These are phyloP conservation scores for Pterostichus niger DNA, from an alignment of 2,888 invertebrate species.

Conservation along the genomic window DNA sequence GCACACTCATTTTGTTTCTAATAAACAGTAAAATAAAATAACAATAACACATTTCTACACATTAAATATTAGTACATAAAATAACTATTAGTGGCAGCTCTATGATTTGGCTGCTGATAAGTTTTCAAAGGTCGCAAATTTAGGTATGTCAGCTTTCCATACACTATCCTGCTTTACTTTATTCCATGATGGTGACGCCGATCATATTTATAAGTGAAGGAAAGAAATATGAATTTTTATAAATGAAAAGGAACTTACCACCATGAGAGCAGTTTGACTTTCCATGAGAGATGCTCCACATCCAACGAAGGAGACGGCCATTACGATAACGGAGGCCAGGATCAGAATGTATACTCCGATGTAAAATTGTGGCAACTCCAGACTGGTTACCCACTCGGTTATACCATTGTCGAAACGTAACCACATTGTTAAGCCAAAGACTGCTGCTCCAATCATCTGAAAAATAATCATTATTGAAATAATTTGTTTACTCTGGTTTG, in stretches of 20 bases:
- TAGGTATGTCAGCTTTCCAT: too few relatives aligned
- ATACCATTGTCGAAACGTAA: constrained; percentile 89
- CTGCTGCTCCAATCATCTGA: constrained; percentile 87
- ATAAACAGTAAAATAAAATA: too few relatives aligned
- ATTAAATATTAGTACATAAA: too few relatives aligned
- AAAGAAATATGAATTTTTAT: too few relatives aligned
- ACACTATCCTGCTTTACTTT: too few relatives aligned
- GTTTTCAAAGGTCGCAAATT: too few relatives aligned
- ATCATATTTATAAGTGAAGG: too few relatives aligned
- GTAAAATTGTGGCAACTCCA: constrained; percentile 88
- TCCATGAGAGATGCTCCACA: constrained; percentile 91
- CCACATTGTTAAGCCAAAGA: constrained; percentile 91
- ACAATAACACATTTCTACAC: too few relatives aligned
- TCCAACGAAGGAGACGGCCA: constrained; percentile 89
- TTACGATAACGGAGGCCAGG: constrained; percentile 84
- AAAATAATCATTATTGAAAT: constrained; percentile 71
- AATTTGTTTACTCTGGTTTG: not conserved
- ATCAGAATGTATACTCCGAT: constrained; percentile 91
- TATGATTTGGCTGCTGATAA: too few relatives aligned
- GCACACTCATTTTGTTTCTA: too few relatives aligned
- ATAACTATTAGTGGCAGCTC: too few relatives aligned
- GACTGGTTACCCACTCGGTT: constrained; percentile 88
- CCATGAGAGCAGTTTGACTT: constrained; percentile 82
- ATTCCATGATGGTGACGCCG: too few relatives aligned
- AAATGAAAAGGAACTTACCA: constrained; percentile 80